Conservation (phyloP, 2,888 invertebrate species). For the Auanema sp. region DNA sequence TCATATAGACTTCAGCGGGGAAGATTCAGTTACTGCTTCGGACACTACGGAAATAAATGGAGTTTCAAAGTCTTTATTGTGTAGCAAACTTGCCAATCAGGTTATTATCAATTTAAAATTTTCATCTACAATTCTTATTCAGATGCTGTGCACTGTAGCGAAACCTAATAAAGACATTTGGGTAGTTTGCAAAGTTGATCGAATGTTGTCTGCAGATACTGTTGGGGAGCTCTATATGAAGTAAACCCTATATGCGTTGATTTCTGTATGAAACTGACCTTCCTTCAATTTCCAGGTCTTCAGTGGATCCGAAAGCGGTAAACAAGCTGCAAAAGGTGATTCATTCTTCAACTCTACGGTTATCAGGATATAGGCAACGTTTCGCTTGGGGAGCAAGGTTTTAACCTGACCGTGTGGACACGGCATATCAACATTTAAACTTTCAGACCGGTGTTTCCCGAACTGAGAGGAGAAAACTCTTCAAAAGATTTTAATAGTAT, state of each 20-base stretch:
- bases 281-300: constrained; percentile 21
- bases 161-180: constrained; percentile 37
- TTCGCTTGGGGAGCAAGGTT: constrained; percentile 58
- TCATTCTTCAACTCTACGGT: constrained; percentile 39
- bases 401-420: too few species aligned
- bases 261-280: not conserved
- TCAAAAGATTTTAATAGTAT: constrained; percentile 24
- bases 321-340: constrained; percentile 53
- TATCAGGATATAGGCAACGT: constrained; percentile 50
- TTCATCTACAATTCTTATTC: not conserved
- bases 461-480: constrained; percentile 22
- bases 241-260: constrained; percentile 3
- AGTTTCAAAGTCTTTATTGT: not conserved
- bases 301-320: constrained; percentile 48
- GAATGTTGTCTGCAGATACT: constrained; percentile 50
- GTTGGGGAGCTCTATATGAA: constrained; percentile 49
- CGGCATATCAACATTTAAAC: too few species aligned
- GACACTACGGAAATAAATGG: not conserved
- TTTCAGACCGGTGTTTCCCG: constrained; percentile 32
- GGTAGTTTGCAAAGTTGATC: constrained; percentile 54
- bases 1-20: constrained; percentile 42
- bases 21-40: constrained; percentile 19
- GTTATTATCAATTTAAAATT: constrained; percentile 4
- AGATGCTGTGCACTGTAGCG: constrained; percentile 40
- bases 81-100: not conserved